Evolutionary conservation across 2,797 vertebrate species (phyloP).

Genomic region (Apodemus agrarius): DNA sequence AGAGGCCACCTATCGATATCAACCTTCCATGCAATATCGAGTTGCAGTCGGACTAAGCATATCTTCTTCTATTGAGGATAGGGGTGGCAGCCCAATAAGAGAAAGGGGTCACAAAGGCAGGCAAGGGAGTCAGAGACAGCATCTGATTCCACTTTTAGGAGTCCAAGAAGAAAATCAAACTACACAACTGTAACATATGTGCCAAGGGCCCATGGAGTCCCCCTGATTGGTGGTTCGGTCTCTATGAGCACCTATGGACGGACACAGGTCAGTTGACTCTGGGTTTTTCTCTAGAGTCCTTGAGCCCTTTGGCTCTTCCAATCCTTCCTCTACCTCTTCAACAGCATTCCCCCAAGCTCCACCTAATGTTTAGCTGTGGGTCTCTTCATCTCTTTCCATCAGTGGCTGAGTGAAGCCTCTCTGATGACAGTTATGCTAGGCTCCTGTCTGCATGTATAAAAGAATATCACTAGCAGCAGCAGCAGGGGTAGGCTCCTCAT

Average conservation of each 20-base stretch:
- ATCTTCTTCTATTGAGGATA: background rate
- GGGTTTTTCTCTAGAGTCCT: background rate
- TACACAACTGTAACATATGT: background rate
- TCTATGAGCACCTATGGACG: background rate
- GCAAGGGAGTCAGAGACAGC: background rate
- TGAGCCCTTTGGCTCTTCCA: background rate
- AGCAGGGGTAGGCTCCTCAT: background rate
- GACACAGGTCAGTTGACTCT: background rate
- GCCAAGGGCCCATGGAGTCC: background rate
- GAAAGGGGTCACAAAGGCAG: background rate
- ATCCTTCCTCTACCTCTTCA: background rate
- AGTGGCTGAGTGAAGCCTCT: background rate
- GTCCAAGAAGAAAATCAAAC: background rate
- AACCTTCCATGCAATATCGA: background rate
- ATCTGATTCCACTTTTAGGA: background rate
- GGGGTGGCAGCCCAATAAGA: background rate
- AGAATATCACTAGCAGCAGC: background rate
- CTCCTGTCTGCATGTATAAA: background rate
- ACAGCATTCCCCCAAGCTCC: background rate
- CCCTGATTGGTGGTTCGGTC: background rate
- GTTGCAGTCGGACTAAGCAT: background rate
- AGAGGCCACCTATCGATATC: background rate
- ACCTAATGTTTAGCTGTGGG: background rate
- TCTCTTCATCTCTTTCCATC: background rate
- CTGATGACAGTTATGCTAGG: background rate